Conservation (phyloP, 2,888 invertebrate genomes). For the Heteropelma amictum region DNA sequence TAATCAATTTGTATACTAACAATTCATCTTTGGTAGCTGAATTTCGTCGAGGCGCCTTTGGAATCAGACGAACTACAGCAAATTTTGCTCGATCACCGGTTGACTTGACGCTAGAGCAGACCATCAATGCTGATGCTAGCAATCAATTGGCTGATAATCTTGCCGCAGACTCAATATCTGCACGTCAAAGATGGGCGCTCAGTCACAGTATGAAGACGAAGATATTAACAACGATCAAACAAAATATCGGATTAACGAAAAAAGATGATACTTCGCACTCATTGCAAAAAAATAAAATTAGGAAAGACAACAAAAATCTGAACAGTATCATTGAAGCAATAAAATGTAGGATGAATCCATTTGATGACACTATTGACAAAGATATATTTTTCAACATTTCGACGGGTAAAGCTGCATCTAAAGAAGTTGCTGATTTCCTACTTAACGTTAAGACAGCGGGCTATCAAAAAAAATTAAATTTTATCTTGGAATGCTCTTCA, state of each 20-base stretch:
- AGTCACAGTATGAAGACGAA: no score
- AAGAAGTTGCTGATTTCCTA: neutral
- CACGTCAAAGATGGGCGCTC: no score
- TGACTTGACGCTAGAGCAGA: slow-evolving; percentile 50
- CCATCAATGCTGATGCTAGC: no score
- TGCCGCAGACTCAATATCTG: no score
- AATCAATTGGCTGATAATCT: no score
- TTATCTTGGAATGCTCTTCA: neutral
- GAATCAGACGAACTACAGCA: slow-evolving; percentile 40
- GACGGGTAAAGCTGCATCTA: neutral
- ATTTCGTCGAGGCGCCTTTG: slow-evolving; percentile 37
- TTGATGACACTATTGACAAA: neutral
- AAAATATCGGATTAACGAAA: slow-evolving; percentile 56
- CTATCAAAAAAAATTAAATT: neutral
- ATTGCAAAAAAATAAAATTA: neutral
- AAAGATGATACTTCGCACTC: slow-evolving; percentile 66
- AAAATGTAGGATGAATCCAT: no score
- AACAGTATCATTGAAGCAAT: no score
- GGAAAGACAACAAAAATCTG: neutral
- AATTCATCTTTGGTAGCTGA: slow-evolving; percentile 17
- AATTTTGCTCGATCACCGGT: slow-evolving; percentile 48
- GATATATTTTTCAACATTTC: neutral
- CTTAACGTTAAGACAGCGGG: neutral
- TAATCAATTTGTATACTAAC: neutral
- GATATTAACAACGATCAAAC: slow-evolving; percentile 56